Conservation (phyloP, 2,888 invertebrate species). For the Plusia festucae region DNA sequence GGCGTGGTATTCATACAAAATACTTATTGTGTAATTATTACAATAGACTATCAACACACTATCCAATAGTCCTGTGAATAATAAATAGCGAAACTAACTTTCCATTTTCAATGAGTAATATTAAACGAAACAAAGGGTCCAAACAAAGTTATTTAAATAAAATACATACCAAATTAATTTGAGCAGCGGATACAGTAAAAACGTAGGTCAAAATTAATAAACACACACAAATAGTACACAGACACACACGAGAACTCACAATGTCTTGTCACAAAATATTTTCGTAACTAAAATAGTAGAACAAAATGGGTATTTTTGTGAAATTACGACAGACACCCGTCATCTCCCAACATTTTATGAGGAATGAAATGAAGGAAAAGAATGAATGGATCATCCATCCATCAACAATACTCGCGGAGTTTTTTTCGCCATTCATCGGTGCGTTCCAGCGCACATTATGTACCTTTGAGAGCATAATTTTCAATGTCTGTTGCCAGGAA, state of each 20-base stretch:
- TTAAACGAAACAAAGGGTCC: conserved; percentile 39
- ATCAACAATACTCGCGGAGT: conserved; percentile 44
- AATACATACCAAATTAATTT: conserved; percentile 57
- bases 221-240: conserved; percentile 55
- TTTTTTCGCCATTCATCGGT: conserved; percentile 46
- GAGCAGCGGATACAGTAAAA: conserved; percentile 57
- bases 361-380: conserved; percentile 60
- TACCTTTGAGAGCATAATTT: neutral
- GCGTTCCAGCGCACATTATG: conserved; percentile 32
- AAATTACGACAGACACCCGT: conserved; percentile 56
- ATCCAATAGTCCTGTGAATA: conserved; percentile 36
- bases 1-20: conserved; percentile 45
- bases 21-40: conserved; percentile 27
- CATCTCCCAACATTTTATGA: conserved; percentile 58
- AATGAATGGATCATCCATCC: conserved; percentile 48
- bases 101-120: conserved; percentile 44
- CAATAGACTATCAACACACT: conserved; percentile 16
- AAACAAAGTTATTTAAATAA: conserved; percentile 37
- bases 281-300: conserved; percentile 58
- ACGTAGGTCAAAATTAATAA: conserved; percentile 46
- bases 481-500: no score
- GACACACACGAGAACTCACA: conserved; percentile 55
- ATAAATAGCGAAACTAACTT: conserved; percentile 43
- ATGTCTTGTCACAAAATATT: conserved; percentile 57
- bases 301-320: conserved; percentile 57